A percentile compares a stretch with the other conserved stretches of the same genome.
Conservation (phyloP, 2,113 vertebrate species). For the zebrafish (Danio rerio) region DNA sequence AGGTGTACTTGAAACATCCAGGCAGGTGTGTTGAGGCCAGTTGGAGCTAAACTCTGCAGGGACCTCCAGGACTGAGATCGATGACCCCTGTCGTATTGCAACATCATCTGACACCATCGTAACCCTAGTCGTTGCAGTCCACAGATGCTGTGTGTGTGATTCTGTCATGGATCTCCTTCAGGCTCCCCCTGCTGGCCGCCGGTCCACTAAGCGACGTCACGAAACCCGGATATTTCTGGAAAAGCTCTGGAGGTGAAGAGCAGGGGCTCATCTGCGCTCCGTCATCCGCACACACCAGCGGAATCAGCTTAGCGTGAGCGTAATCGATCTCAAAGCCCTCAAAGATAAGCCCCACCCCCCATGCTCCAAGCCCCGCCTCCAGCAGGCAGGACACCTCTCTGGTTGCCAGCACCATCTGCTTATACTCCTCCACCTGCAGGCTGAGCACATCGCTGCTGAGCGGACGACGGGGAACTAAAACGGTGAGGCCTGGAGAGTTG, state of each 20-base stretch:
- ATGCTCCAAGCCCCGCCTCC: slow-evolving; percentile 64
- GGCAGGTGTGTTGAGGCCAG: too few species aligned
- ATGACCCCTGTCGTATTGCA: too few species aligned
- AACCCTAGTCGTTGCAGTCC: too few species aligned
- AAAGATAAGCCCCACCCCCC: slow-evolving; percentile 75
- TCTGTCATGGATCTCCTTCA: slow-evolving; percentile 61
- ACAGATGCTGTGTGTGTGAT: slow-evolving; percentile 48
- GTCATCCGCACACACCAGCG: slow-evolving; percentile 54
- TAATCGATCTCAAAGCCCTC: slow-evolving; percentile 81
- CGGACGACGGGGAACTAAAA: slow-evolving; percentile 75
- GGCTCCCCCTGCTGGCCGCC: slow-evolving; percentile 60
- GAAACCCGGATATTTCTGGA: slow-evolving; percentile 72
- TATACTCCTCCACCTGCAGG: slow-evolving; percentile 69
- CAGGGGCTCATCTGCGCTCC: neutral
- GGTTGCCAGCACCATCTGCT: slow-evolving; percentile 65
- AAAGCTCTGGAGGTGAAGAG: slow-evolving; percentile 45
- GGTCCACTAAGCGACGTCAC: slow-evolving; percentile 77
- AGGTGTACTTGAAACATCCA: too few species aligned
- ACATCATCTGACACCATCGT: too few species aligned
- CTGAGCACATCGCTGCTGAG: slow-evolving; percentile 76
- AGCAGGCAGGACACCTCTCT: slow-evolving; percentile 66
- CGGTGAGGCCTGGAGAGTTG: slow-evolving; percentile 75
- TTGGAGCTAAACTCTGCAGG: too few species aligned
- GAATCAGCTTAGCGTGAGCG: slow-evolving; percentile 78
- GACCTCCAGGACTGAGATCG: too few species aligned